Evolutionary conservation across 1,140 invertebrate species (phyloP), one percentile per base, ranked within the genome.

Genomic region (Gyrodactylus salaris): DNA sequence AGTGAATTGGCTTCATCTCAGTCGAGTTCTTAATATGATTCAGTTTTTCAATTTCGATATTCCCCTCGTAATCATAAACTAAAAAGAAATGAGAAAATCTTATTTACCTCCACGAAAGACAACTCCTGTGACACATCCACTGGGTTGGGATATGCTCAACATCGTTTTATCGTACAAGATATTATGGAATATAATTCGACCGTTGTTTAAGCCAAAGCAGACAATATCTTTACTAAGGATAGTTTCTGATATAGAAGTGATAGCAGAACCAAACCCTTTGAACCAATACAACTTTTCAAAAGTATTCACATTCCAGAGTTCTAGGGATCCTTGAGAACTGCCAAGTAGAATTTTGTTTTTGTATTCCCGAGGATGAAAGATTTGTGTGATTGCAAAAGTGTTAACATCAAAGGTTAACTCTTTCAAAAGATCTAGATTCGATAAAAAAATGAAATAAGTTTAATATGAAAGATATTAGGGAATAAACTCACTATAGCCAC

Each of bases 121-220:
- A 26, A 71, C 25, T 1, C 23, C 23, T 21, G 70, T 25, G 16
- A 71, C 25, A 24, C 24, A 1, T 7, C 70, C 70, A 2, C 21
- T 20, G 25, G 21, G 21, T 71, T 96, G 91, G 20, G 84, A 82
- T 77, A 96, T 87, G 74, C 87, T 85, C 82, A 94, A 87, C 0
- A 95, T 75, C 1, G 85, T 87, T 78, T 88, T 84, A 80, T 96
- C 89, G 78, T 81, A 86, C 78, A 88, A 87, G 0, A 98, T 78
- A 83, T 97, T 93, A 74, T 95, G 87, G 25, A 98, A 77, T 27
- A 88, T 82, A 26, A 96, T 89, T 77, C 85, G 84, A 0, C 91
- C 89, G 82, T 86, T 85, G 0, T 80, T 83, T 27, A 95, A 82
- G 23, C 90, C 91, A 74, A 96, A 83, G 69, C 70, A 74, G 1